Base-by-base conservation (phyloP, 2,888 invertebrate species). In the Aleiodes alternator region DNA sequence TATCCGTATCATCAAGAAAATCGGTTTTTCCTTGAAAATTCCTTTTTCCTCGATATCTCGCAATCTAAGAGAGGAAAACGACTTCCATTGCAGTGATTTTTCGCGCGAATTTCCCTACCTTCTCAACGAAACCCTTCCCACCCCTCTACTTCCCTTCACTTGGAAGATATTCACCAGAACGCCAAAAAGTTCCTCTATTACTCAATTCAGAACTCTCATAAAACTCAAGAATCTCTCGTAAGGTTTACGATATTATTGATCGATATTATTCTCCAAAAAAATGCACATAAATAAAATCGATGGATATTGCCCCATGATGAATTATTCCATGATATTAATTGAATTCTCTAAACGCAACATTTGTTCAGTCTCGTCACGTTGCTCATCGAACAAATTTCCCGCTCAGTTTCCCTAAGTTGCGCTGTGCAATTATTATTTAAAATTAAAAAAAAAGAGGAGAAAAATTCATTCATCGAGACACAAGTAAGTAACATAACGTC, bases 331-430 rank as follows among this genome's bases (percentile, higher is more conserved):
- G 16, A 64, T 64, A 16, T 64, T 11, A n/a, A n/a, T 55, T 51
- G 38, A 14, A 14, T 48, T 53, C 51, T 61, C 34, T 29, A 70
- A 43, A 61, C 70, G 70, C 29, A 53, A 74, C 76, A 76, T 76
- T 73, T 78, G 79, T 80, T 84, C 83, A 84, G 83, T 84, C 83
- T 82, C 83, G 80, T 82, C 80, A 80, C 80, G 78, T 70, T 76
- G 68, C 75, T 77, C 77, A 73, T 77, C 76, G 75, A 75, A 68
- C 73, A 59, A 66, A 50, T 50, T 38, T 57, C 53, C 23, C 29
- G 31, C 68, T 29, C 68, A 68, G n/a, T 68, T 64, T 48, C 43
- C 50, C 34, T 51, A 48, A 64, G 64, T 64, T 64, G 16, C 43
- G 64, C 16, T 34, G 64, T 64, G 64, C 64, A 64, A 14, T 64